Evolutionary conservation across 2,888 invertebrate genomes (phyloP), one percentile per base, ranked within the genome.

Genomic region (Loripinus fragilis): DNA sequence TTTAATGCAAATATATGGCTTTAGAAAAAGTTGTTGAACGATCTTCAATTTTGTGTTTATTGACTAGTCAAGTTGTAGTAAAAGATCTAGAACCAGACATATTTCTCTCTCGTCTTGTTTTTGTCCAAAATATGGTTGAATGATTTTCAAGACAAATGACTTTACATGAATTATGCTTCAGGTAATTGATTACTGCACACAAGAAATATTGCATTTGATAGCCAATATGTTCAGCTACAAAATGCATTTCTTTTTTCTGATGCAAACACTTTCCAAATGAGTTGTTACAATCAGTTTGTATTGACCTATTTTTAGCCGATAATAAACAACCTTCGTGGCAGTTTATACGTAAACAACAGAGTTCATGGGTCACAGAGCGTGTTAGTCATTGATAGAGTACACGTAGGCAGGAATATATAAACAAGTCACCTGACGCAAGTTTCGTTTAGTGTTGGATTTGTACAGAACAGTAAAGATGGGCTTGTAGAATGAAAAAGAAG

Each of bases 351-450:
- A 83, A 82, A 82, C 85, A 67, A 68, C 52, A 64, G 76, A 78
- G 80, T 75, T 80, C 71, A 79, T 67, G 74, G 81, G 83, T 83
- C 81, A 82, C 65, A 25, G 35, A 35, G 65, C 10, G 71, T 25
- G 60, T 41, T 79, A 78, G 75, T 71, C 78, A 78, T 78, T 42
- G 42, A 35, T 42, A 25, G 17, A 68, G 73, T 66, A 84, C 84
- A 84, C 84, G 84, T 84, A 71, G 77, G 71, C 68, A 74, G 74
- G 33, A 78, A 86, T 84, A 87, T 80, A 81, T 73, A 78, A 85
- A 85, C 76, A 80, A 76, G 71, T 73, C 76, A 74, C 78, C 85
- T 85, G 87, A 86, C 81, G 86, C 80, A 81, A 81, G 76, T 12
- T 50, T 65, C 50, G n/a, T 66, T 74, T 50, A 80, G 82, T 80